Evolutionary conservation across 2,113 vertebrate genomes (phyloP), one percentile per base, ranked within the genome.

Genomic region (Sander lucioperca): DNA sequence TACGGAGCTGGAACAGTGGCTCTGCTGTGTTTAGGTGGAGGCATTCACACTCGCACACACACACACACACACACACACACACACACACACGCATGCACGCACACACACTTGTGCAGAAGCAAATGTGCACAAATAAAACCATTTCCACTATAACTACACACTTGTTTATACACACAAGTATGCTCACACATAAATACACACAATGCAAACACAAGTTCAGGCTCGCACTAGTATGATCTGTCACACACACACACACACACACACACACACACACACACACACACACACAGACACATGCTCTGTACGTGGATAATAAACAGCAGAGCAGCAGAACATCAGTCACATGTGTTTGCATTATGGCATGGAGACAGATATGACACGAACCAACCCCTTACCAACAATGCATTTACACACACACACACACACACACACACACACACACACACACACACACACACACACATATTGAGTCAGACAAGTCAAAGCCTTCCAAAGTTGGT

Each of bases 401-500:
- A 68, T 66, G 51, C 69, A 43, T n/a, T 48, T 61, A 72, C 58
- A 68, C 77, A 63, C 66, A 79, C 66, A 77, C 81, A 48, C 51
- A 48, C 84, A 63, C 75, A 74, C 82, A 58, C 82, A 62, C 58
- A 45, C 79, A 74, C 80, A 63, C 57, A 87, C 91, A 77, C 48
- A 58, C 72, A 57, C 27, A 56, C 66, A 27, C 47, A 45, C 67
- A 65, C 76, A 30, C 76, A 64, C 65, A 27, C 27, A 27, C 27
- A 27, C 27, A 27, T 3, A 96, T 96, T 96, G 96, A 97, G 96
- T 96, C 95, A 97, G 96, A 95, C 96, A 96, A 90, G 96, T 98
- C 96, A 96, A 97, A 97, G 97, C 97, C 93, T 94, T 96, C 95
- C 95, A 96, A 96, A 97, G 96, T 97, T 97, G 95, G 58, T 51